Base-by-base conservation (phyloP, 2,888 invertebrate species). In the Cataglyphis livida region DNA sequence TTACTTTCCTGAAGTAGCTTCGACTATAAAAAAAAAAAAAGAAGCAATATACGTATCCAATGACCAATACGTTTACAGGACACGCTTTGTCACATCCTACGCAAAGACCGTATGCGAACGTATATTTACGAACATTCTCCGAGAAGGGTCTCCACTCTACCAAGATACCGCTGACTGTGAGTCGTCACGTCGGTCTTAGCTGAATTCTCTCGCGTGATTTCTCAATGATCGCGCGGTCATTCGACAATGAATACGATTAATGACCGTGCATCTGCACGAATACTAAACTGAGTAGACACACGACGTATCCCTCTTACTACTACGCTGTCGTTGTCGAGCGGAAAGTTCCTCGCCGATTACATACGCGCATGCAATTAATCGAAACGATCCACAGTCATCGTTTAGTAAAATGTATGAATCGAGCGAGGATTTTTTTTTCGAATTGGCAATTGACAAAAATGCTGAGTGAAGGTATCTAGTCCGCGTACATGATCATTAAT, bases 81-180 rank as follows among this genome's bases (percentile, higher is more conserved):
- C 78, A 79, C 78, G 78, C 62, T 85, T 73, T 61, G 75, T 87
- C 73, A 70, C 82, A 86, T 83, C 87, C 76, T 84, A 81, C 87
- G 79, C 65, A 51, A 82, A 84, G 48, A 82, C 82, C 87, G 79
- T 85, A 83, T 84, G 57, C 85, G 81, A 83, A 82, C 76, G 59
- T 78, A 85, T 89, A 18, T 51, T 82, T 85, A 87, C 84, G 84
- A 86, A 83, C 88, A 88, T 88, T 90, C 93, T 93, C 93, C 91
- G 92, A 51, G 51, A 93, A 93, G 93, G 93, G 93, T 93, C 93
- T 93, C 92, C 93, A 93, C 93, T 93, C 85, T 90, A 88, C 90
- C 89, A 89, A 89, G 86, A 81, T 84, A 83, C 83, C 86, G 86
- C 86, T 75, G 65, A 71, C 81, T 78, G 79, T 79, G 84, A 85